Evolutionary conservation across 1,140 invertebrate genomes (phyloP).

Genomic region (Sycophaga agraensis): DNA sequence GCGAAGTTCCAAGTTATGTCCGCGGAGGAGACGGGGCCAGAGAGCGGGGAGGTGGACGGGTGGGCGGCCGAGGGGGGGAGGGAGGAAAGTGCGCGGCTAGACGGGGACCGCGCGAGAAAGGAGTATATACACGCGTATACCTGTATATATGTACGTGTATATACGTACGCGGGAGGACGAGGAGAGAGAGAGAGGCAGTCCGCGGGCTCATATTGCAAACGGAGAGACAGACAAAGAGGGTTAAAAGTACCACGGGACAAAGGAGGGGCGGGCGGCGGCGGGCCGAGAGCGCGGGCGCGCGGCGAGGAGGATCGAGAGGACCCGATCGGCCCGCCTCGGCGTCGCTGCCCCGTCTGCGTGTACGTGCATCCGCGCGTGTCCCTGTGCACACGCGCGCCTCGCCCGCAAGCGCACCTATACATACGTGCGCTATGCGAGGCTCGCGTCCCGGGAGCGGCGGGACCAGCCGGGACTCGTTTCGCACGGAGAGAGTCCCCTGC

Average conservation of each 20-base stretch:
- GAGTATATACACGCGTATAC: too few relatives aligned
- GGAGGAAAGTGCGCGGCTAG: too few relatives aligned
- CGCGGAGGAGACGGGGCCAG: neutral
- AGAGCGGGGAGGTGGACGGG: neutral
- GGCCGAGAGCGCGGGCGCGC: neutral
- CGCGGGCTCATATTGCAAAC: neutral
- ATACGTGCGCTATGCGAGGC: too few relatives aligned
- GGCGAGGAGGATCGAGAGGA: conserved; percentile 9
- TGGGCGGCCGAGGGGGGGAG: too few relatives aligned
- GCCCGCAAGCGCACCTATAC: too few relatives aligned
- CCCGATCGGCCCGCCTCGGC: conserved; percentile 7
- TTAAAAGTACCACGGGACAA: neutral
- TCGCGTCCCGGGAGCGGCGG: too few relatives aligned
- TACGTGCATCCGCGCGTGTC: too few relatives aligned
- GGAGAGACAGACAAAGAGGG: too few relatives aligned
- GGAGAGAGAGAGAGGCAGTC: neutral
- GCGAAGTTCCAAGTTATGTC: conserved; percentile 13
- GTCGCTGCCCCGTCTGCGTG: neutral
- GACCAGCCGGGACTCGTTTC: conserved; percentile 3
- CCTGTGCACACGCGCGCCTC: too few relatives aligned
- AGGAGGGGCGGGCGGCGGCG: conserved; percentile 1
- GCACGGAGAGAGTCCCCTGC: conserved; percentile 10
- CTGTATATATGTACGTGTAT: too few relatives aligned
- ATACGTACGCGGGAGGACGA: neutral
- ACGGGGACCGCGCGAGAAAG: too few relatives aligned